phyloP scores from a whole-genome alignment of 2,888 invertebrate species.

The Chaitophorus viminalis region DNA sequence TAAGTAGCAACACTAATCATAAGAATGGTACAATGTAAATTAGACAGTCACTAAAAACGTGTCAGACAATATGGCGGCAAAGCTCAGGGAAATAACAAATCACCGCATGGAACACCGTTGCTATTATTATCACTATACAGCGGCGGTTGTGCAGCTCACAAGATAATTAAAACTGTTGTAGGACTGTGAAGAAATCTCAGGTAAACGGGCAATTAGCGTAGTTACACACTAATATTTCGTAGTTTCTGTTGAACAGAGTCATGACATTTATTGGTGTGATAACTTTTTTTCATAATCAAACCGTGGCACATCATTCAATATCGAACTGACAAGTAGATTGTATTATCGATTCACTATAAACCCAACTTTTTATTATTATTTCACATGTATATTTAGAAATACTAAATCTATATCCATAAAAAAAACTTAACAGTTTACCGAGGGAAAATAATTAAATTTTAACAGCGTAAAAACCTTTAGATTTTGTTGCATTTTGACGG shows the following conservation, averaged over 20 bases:
- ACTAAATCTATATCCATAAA: background rate
- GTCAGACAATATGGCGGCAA: background rate
- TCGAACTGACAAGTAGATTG: background rate
- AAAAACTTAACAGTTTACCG: background rate
- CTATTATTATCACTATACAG: background rate
- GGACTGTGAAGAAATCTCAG: background rate
- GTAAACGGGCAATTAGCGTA: no score
- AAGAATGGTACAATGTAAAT: background rate
- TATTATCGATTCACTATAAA: background rate
- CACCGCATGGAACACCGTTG: background rate
- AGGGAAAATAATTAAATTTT: no score
- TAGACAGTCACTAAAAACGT: background rate
- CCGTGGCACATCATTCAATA: background rate
- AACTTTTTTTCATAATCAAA: background rate
- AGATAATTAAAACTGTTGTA: background rate
- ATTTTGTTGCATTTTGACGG: background rate
- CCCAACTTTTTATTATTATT: background rate
- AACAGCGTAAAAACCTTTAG: background rate
- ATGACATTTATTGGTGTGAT: background rate
- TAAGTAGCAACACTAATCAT: background rate
- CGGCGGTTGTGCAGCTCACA: background rate
- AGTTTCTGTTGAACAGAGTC: background rate
- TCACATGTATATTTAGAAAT: no score
- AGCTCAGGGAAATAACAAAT: background rate
- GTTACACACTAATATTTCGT: background rate